Conservation (phyloP, 37 sponge, comb jelly and placozoan species). For the Chondrilla cf. caribensis region DNA sequence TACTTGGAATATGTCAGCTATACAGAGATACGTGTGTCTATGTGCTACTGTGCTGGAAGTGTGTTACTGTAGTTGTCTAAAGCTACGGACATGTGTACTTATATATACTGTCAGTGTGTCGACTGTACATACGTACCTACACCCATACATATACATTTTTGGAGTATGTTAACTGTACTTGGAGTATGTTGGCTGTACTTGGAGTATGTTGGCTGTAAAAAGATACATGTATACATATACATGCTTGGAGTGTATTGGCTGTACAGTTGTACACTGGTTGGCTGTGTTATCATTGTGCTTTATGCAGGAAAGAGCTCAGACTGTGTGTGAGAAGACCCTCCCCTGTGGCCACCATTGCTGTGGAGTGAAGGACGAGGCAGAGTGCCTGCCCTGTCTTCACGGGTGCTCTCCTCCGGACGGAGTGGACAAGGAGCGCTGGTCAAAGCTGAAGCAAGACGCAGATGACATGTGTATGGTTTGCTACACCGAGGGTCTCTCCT, state of each 20-base stretch:
- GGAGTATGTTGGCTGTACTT: too few relatives aligned
- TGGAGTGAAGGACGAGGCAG: constrained; percentile 84
- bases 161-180: too few relatives aligned
- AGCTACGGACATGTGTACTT: neutral
- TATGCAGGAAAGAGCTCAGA: constrained; percentile 61
- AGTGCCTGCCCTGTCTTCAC: constrained; percentile 89
- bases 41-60: neutral
- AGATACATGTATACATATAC: neutral
- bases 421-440: constrained; percentile 18
- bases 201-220: neutral
- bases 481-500: constrained; percentile 87
- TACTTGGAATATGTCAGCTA: neutral
- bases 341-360: constrained; percentile 89
- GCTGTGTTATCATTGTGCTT: too few relatives aligned
- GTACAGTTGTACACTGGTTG: too few relatives aligned
- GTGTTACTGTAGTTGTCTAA: neutral
- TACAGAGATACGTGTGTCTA: neutral
- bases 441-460: constrained; percentile 84
- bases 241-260: too few relatives aligned
- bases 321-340: constrained; percentile 80
- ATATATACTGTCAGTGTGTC: neutral
- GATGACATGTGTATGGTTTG: constrained; percentile 99
- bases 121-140: too few relatives aligned
- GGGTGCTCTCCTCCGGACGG: constrained; percentile 61
- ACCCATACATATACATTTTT: too few relatives aligned